Percentiles rank a stretch among this genome's conserved stretches.
These are phyloP conservation scores for Botia almorhae DNA, from an alignment of 2,797 vertebrate species.

Conservation along the genomic window DNA sequence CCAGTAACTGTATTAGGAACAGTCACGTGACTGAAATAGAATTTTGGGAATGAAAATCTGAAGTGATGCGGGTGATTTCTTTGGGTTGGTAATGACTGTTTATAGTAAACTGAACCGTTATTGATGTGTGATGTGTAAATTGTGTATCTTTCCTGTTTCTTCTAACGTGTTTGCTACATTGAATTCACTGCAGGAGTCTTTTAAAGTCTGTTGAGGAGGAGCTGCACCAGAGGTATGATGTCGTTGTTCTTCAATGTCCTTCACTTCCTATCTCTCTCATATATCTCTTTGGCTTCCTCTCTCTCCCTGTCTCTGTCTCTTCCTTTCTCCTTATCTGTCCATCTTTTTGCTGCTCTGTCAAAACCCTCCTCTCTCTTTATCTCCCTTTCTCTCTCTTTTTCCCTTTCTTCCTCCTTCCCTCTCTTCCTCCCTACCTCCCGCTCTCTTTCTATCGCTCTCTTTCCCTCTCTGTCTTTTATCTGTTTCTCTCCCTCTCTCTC, in stretches of 20 bases:
- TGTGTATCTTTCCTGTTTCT: too few relatives aligned
- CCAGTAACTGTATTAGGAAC: not conserved
- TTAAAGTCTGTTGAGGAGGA: slow-evolving; percentile 90
- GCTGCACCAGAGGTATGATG: slow-evolving; percentile 85
- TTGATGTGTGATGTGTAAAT: too few relatives aligned
- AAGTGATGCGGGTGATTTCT: not conserved
- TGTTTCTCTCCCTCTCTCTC: too few relatives aligned
- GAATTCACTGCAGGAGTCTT: slow-evolving; percentile 83
- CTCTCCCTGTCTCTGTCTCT: slow-evolving; percentile 11
- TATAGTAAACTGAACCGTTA: too few relatives aligned
- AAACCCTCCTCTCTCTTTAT: not conserved
- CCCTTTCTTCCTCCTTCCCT: not conserved
- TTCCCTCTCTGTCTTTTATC: too few relatives aligned
- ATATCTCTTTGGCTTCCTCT: not conserved
- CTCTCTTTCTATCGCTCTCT: too few relatives aligned
- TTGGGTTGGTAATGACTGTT: too few relatives aligned
- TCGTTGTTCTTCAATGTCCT: slow-evolving; percentile 24
- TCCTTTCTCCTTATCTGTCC: slow-evolving; percentile 6
- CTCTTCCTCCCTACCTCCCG: too few relatives aligned
- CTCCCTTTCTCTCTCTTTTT: not conserved
- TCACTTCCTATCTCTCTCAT: slow-evolving; percentile 12
- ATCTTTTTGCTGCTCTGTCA: slow-evolving; percentile 33
- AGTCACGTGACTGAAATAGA: too few relatives aligned
- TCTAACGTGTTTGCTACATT: not conserved
- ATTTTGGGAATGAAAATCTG: too few relatives aligned